Evolutionary conservation across 1,140 invertebrate genomes (phyloP).

Genomic region (Drosophila parvula): DNA sequence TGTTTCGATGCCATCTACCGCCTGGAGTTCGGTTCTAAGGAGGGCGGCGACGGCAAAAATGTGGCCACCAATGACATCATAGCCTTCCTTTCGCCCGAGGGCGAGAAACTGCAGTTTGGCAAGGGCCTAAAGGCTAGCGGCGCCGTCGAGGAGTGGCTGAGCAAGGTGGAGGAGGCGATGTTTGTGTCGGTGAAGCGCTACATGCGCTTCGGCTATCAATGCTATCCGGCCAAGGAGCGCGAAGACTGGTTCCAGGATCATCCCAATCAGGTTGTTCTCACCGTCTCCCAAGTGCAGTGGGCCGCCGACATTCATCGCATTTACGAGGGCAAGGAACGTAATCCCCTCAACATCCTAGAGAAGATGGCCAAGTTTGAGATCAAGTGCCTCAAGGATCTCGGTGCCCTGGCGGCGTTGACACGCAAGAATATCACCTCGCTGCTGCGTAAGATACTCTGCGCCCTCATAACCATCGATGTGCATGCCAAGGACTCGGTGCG

Average conservation of each 20-base stretch:
- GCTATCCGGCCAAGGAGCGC: constrained; percentile 78
- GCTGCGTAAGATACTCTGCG: constrained; percentile 90
- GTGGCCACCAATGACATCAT: constrained; percentile 91
- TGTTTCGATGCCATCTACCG: constrained; percentile 94
- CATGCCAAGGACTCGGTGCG: constrained; percentile 93
- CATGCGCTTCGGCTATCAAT: constrained; percentile 88
- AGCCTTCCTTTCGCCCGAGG: constrained; percentile 94
- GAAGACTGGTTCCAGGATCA: constrained; percentile 84
- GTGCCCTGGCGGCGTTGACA: constrained; percentile 91
- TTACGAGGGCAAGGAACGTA: constrained; percentile 85
- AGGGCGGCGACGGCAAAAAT: constrained; percentile 78
- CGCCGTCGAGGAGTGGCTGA: constrained; percentile 95
- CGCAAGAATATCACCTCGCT: constrained; percentile 89
- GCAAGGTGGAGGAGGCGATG: constrained; percentile 94
- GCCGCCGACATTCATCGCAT: constrained; percentile 90
- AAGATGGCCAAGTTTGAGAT: constrained; percentile 88
- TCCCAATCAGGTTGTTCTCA: constrained; percentile 87
- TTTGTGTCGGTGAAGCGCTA: constrained; percentile 89
- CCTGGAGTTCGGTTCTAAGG: constrained; percentile 89
- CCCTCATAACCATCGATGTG: constrained; percentile 94
- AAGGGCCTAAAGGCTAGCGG: constrained; percentile 93
- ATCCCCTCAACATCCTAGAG: constrained; percentile 81
- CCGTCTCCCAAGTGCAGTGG: constrained; percentile 95
- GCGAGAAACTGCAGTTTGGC: constrained; percentile 90
- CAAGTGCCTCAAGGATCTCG: constrained; percentile 90